Base-by-base conservation (phyloP, 2,888 invertebrate genomes). In the Scelioninae gen. 1 region DNA sequence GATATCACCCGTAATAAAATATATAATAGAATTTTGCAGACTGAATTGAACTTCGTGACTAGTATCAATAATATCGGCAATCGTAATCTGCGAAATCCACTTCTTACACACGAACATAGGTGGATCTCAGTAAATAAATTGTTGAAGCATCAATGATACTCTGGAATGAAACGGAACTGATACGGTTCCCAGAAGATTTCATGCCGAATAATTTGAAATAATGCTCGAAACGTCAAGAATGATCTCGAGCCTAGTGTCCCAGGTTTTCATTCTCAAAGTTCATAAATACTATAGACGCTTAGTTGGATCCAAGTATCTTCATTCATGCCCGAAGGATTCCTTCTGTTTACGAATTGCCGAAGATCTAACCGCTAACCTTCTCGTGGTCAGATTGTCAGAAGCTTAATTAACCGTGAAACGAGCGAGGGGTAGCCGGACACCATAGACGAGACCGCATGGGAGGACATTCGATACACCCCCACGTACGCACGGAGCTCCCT, bases 341-440 rank as follows among this genome's bases (percentile, higher is more conserved):
- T 90, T 90, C 90, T 88, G 89, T 89, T 89, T 88, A 88, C 88
- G 88, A 87, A 86, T 88, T 87, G 79, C 86, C 81, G 86, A 88
- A 86, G 87, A 87, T 87, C 87, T 83, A 84, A 85, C 87, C 87
- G 88, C 88, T 89, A 91, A 91, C 90, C 90, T 89, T 90, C 91
- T 88, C 88, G 92, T 89, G 92, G 92, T 92, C 91, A 89, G 91
- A 91, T 91, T 89, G 91, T 91, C 92, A 90, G 91, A 85, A 85
- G 91, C 87, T 91, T 92, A 92, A 92, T 92, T 92, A 92, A 92
- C 88, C 92, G 92, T 92, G 92, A 92, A 92, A 92, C 91, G 91
- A 91, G 91, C 90, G 90, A 89, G 89, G 91, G 90, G 89, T 91
- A 89, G 90, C 87, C 85, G 89, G 91, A 91, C 89, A 91, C 90